Conservation (phyloP, 1,140 invertebrate species). For the Eumeta japonica region DNA sequence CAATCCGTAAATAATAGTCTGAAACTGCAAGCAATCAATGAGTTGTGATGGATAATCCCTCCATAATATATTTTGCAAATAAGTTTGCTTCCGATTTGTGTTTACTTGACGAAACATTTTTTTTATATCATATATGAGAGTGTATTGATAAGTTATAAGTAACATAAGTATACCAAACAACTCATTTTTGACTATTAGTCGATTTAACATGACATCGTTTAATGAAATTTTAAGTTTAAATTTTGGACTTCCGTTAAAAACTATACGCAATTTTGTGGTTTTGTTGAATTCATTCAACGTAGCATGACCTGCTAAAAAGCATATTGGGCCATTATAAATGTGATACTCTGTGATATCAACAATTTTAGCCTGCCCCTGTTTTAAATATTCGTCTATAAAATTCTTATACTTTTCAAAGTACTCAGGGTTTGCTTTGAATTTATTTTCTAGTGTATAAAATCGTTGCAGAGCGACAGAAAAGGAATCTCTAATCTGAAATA, state of each 20-base stretch:
- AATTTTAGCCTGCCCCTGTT: constrained; percentile 12
- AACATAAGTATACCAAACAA: constrained; percentile 1
- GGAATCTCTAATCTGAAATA: constrained; percentile 8
- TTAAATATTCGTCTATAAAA: constrained; percentile 19
- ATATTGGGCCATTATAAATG: neutral
- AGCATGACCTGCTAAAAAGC: constrained; percentile 5
- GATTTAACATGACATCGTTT: constrained; percentile 1
- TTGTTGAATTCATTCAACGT: no score
- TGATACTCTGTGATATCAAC: constrained; percentile 8
- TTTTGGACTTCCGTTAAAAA: constrained; percentile 1
- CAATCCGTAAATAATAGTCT: neutral
- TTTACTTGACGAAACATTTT: constrained; percentile 3
- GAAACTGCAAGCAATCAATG: no score
- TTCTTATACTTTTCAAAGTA: constrained; percentile 8
- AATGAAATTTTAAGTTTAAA: neutral
- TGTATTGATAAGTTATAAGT: neutral
- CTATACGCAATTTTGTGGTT: neutral
- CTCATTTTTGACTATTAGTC: neutral
- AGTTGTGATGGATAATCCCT: no score
- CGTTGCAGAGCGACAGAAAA: constrained; percentile 10
- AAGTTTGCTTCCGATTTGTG: neutral
- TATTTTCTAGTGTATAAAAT: constrained; percentile 12
- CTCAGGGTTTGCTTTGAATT: constrained; percentile 7
- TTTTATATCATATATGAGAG: no score
- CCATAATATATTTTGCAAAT: constrained; percentile 7